phyloP scores from a whole-genome alignment of 2,888 invertebrate genomes.

The Drosophila eohydei region DNA sequence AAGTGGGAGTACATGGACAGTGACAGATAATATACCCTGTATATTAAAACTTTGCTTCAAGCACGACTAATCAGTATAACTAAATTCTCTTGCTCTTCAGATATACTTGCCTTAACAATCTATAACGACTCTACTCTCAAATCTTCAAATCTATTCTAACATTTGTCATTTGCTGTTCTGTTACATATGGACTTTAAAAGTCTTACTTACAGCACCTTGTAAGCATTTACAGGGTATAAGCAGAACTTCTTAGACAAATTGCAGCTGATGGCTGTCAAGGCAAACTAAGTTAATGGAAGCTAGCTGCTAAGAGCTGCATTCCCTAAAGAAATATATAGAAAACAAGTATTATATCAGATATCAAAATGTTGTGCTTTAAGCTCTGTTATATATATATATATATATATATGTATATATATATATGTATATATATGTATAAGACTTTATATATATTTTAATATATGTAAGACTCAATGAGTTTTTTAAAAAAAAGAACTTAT shows the following conservation, averaged over 20 bases:
- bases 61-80: too few species aligned
- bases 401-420: not conserved
- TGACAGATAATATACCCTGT: not conserved
- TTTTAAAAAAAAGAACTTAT: not conserved
- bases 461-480: not conserved
- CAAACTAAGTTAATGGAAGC: slow-evolving; percentile 2
- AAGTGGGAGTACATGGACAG: too few species aligned
- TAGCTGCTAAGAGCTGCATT: not conserved
- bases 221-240: not conserved
- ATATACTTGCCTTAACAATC: not conserved
- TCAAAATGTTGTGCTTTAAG: not conserved
- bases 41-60: too few species aligned
- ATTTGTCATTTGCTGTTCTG: not conserved
- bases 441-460: not conserved
- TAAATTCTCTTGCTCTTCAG: too few species aligned
- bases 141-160: not conserved
- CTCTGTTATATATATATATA: not conserved
- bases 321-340: not conserved
- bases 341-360: not conserved
- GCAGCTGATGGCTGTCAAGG: slow-evolving; percentile 2
- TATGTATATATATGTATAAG: not conserved
- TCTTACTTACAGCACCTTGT: not conserved
- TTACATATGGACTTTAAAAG: not conserved
- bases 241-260: not conserved
- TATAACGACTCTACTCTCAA: not conserved